These are phyloP conservation scores for Centropus bengalensis DNA, from an alignment of 2,113 vertebrate genomes.

Conservation along the genomic window DNA sequence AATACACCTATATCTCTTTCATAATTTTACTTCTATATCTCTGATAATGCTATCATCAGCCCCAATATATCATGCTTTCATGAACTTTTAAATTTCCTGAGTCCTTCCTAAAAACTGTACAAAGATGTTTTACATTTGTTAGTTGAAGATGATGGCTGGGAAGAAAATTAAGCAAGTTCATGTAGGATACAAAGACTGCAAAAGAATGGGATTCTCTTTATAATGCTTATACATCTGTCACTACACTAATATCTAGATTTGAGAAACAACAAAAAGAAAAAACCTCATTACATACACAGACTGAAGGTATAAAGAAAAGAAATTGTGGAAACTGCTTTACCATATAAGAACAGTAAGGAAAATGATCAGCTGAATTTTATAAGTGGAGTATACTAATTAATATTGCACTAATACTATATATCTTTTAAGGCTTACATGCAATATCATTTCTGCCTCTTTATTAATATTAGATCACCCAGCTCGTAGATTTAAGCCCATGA, in stretches of 20 bases:
- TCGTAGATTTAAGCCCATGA: not conserved
- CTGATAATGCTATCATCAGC: not conserved
- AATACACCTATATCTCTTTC: not conserved
- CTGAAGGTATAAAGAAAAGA: not conserved
- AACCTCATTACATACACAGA: not conserved
- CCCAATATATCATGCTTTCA: not conserved
- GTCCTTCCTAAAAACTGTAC: not conserved
- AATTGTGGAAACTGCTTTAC: not conserved
- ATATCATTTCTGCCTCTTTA: not conserved
- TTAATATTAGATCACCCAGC: not conserved
- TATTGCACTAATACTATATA: not conserved
- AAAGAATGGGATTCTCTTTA: not conserved
- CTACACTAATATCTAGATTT: not conserved
- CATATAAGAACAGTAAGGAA: not conserved
- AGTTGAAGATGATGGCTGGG: not conserved
- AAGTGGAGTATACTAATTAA: not conserved
- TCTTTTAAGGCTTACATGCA: not conserved
- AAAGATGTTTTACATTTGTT: not conserved
- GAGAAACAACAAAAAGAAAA: not conserved
- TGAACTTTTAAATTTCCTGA: not conserved
- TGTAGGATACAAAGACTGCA: not conserved
- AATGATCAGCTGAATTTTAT: not conserved
- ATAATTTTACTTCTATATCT: not conserved
- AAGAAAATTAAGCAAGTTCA: not conserved
- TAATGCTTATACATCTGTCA: not conserved